Evolutionary conservation across 2,113 vertebrate species (phyloP).

Genomic region (Nyctibius bracteatus): DNA sequence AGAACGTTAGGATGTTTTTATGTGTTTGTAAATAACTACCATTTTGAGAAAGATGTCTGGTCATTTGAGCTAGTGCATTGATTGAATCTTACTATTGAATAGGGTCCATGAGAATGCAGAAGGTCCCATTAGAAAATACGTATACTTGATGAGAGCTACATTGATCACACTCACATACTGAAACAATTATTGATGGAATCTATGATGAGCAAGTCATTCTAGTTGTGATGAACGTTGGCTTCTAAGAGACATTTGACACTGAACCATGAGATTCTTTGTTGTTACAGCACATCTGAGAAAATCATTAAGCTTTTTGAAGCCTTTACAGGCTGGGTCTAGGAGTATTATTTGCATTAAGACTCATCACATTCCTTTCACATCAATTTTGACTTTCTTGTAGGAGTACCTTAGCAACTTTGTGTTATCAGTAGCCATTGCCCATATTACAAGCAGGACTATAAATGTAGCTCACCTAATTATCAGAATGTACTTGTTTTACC

Average conservation of each 20-base stretch:
- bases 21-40: background rate
- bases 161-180: conserved; percentile 31
- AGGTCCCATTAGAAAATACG: conserved; percentile 17
- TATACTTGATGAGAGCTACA: background rate
- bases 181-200: conserved; percentile 55
- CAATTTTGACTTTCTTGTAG: background rate
- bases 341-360: conserved; percentile 13
- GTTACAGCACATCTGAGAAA: conserved; percentile 56
- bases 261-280: conserved; percentile 60
- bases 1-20: background rate
- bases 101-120: conserved; percentile 7
- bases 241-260: conserved; percentile 41
- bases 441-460: background rate
- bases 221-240: conserved; percentile 34
- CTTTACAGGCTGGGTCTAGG: background rate
- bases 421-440: background rate
- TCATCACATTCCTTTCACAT: background rate
- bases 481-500: background rate
- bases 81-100: background rate
- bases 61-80: background rate
- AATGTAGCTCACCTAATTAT: background rate
- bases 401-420: background rate
- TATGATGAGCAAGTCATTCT: conserved; percentile 51
- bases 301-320: conserved; percentile 44
- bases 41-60: background rate